These are phyloP conservation scores for Morone saxatilis DNA, from an alignment of 2,113 vertebrate genomes.

Conservation along the genomic window DNA sequence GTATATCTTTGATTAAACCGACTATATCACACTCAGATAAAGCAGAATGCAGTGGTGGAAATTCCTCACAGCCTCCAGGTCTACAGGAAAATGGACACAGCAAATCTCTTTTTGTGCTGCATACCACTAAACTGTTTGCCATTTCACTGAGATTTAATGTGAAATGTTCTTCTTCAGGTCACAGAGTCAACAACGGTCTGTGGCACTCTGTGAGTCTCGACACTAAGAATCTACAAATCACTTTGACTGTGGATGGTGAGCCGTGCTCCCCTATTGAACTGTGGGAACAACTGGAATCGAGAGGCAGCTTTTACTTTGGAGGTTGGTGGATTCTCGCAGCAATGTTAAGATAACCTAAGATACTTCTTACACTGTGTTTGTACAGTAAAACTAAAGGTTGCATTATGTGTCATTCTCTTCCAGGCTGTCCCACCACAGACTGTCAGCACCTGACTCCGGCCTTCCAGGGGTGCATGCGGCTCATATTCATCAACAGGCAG, in stretches of 20 bases:
- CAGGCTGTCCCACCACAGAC: conserved; percentile 90
- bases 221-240: conserved; percentile 88
- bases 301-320: conserved; percentile 92
- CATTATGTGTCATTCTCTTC: conserved; percentile 15
- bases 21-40: neutral
- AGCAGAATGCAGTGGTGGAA: neutral
- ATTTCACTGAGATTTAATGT: neutral
- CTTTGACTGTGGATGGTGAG: conserved; percentile 89
- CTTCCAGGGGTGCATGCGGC: conserved; percentile 97
- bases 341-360: neutral
- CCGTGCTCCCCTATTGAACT: conserved; percentile 86
- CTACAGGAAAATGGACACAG: neutral
- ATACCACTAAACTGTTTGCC: neutral
- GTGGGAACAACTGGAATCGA: conserved; percentile 87
- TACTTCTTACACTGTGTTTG: no score
- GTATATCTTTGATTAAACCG: conserved; percentile 7
- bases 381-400: conserved; percentile 3
- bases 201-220: conserved; percentile 93
- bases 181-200: conserved; percentile 90
- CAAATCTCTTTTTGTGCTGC: neutral
- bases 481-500: conserved; percentile 95
- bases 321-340: conserved; percentile 80
- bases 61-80: neutral
- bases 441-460: conserved; percentile 89
- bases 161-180: conserved; percentile 81